Conservation (phyloP, 23 tunicate species). For the Clavelina lepadiformis region DNA sequence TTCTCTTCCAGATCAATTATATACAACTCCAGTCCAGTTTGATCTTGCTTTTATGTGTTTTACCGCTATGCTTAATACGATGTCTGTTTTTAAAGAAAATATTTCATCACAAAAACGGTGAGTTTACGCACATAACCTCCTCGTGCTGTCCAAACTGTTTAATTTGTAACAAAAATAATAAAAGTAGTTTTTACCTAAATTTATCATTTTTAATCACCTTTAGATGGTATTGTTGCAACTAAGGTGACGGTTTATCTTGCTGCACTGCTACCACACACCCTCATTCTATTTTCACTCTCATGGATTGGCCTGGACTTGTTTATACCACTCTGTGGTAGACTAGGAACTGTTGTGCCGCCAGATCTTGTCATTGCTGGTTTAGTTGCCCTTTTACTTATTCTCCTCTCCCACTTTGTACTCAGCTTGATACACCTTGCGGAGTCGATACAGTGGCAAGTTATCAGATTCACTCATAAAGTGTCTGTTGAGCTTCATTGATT, state of each 20-base stretch:
- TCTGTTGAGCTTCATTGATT: no score
- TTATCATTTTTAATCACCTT: no score
- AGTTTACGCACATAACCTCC: no score
- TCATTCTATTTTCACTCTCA: slow-evolving; percentile 25
- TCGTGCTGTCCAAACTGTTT: no score
- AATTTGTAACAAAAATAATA: no score
- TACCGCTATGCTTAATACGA: slow-evolving; percentile 10
- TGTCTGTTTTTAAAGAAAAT: slow-evolving; percentile 10
- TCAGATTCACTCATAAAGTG: no score
- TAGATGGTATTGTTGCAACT: no score
- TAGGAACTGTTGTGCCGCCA: slow-evolving; percentile 63
- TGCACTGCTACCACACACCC: slow-evolving; percentile 11
- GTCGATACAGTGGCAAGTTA: slow-evolving; percentile 45
- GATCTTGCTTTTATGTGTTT: slow-evolving; percentile 24
- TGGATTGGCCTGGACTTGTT: slow-evolving; percentile 42
- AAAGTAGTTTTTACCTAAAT: no score
- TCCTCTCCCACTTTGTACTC: neutral
- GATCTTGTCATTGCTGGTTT: slow-evolving; percentile 55
- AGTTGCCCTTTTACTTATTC: slow-evolving; percentile 16
- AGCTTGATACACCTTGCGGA: slow-evolving; percentile 27
- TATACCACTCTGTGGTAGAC: slow-evolving; percentile 62
- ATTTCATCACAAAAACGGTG: no score
- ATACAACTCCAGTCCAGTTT: slow-evolving; percentile 37
- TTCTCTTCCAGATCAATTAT: slow-evolving; percentile 32
- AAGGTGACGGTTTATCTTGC: neutral